Percentiles rank a stretch among this genome's conserved stretches.
Conservation (phyloP, 2,888 invertebrate genomes). For the Anorthoa munda region DNA sequence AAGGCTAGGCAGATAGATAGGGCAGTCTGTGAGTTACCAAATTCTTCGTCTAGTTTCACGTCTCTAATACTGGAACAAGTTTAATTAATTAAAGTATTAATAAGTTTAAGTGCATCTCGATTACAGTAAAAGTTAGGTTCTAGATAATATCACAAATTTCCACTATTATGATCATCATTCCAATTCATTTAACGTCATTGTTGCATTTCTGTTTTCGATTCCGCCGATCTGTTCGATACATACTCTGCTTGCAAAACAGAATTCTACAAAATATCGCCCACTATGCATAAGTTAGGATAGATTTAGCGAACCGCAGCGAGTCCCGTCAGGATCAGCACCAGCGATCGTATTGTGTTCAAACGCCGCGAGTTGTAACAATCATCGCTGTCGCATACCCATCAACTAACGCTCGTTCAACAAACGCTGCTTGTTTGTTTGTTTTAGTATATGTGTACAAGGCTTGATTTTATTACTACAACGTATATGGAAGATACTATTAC, state of each 20-base stretch:
- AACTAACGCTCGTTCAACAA: conserved; percentile 41
- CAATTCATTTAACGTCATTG: background rate
- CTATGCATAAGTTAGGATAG: background rate
- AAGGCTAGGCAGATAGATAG: too few relatives aligned
- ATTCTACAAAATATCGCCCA: background rate
- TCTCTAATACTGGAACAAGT: conserved; percentile 4
- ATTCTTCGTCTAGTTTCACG: conserved; percentile 9
- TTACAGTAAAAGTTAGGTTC: background rate
- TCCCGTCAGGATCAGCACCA: conserved; percentile 34
- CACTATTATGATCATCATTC: background rate
- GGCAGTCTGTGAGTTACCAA: background rate
- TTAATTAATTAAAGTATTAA: conserved; percentile 14
- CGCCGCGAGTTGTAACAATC: conserved; percentile 23
- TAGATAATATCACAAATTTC: background rate
- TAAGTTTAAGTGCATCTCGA: background rate
- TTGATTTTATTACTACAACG: background rate
- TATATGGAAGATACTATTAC: background rate
- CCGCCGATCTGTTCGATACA: background rate
- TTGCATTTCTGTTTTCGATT: background rate
- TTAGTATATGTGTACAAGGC: background rate
- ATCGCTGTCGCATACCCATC: conserved; percentile 45
- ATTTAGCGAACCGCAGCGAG: conserved; percentile 11
- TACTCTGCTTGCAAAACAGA: background rate
- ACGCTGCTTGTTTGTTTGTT: conserved; percentile 42
- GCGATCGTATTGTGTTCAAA: conserved; percentile 18